Conservation (phyloP, 2,113 vertebrate species). For the Dendropsophus ebraccatus region DNA sequence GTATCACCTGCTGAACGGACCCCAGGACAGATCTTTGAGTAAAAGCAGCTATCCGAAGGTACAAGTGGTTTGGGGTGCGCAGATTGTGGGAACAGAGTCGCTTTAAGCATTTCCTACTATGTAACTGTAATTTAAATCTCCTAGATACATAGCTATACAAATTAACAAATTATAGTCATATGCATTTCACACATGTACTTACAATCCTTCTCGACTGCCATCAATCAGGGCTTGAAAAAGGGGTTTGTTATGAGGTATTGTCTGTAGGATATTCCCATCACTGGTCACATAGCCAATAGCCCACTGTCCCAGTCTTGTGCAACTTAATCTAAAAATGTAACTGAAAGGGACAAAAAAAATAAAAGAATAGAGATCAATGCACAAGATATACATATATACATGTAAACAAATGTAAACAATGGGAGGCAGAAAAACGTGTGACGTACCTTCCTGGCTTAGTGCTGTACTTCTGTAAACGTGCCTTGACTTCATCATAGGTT, state of each 20-base stretch:
- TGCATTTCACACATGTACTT: conserved; percentile 68
- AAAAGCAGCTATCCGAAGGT: too few species aligned
- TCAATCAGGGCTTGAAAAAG: conserved; percentile 96
- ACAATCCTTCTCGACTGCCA: conserved; percentile 97
- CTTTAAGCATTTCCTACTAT: too few species aligned
- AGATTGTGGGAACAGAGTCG: too few species aligned
- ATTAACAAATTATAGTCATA: neutral
- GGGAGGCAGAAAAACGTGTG: too few species aligned
- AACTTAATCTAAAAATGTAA: conserved; percentile 95
- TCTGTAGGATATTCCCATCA: conserved; percentile 93
- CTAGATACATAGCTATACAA: neutral
- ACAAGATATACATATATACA: neutral
- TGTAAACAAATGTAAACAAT: neutral
- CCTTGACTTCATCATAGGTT: conserved; percentile 96
- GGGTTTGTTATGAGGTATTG: conserved; percentile 96
- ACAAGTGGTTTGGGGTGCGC: too few species aligned
- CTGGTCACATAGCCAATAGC: conserved; percentile 95
- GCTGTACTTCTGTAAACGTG: conserved; percentile 92
- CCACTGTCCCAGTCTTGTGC: conserved; percentile 94
- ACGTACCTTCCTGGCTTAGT: conserved; percentile 91
- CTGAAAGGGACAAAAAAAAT: conserved; percentile 68
- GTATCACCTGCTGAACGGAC: too few species aligned
- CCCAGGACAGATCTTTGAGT: too few species aligned
- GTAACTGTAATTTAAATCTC: neutral
- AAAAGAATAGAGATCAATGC: conserved; percentile 3